Conservation (phyloP, 2,888 invertebrate species). For the Drosophila subquinaria region DNA sequence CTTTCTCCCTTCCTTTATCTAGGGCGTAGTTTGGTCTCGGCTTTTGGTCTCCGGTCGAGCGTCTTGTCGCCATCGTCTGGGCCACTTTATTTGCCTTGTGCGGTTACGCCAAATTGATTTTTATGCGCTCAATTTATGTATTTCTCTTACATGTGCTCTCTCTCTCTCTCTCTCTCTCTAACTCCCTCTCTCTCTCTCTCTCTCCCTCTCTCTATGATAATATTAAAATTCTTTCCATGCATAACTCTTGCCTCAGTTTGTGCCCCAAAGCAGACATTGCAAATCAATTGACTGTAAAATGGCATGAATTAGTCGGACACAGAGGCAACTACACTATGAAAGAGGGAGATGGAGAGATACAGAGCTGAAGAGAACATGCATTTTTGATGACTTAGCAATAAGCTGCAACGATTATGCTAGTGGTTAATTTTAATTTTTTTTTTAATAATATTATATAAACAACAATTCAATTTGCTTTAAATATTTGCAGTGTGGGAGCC, state of each 20-base stretch:
- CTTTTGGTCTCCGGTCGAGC: constrained; percentile 29
- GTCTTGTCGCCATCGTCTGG: constrained; percentile 42
- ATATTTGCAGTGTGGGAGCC: too few relatives aligned
- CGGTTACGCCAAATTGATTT: constrained; percentile 80
- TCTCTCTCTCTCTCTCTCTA: neutral
- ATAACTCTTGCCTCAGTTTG: constrained; percentile 23
- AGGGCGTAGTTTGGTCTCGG: neutral
- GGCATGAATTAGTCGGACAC: constrained; percentile 35
- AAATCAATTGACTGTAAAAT: constrained; percentile 77
- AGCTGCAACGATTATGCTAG: neutral
- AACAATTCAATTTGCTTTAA: too few relatives aligned
- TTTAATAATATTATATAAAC: too few relatives aligned
- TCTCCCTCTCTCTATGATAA: constrained; percentile 13
- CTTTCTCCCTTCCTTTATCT: neutral
- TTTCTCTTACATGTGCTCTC: constrained; percentile 47
- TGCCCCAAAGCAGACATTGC: constrained; percentile 36
- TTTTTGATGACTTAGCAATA: neutral
- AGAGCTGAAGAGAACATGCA: neutral
- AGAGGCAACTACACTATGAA: neutral
- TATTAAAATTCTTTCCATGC: constrained; percentile 42
- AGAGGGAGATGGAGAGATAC: neutral
- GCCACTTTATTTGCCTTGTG: constrained; percentile 70
- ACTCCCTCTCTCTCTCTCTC: too few relatives aligned
- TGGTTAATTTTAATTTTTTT: neutral
- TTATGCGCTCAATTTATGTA: constrained; percentile 77